These are phyloP conservation scores for Heliconius eleuchia DNA, from an alignment of 1,140 invertebrate species.

Conservation along the genomic window DNA sequence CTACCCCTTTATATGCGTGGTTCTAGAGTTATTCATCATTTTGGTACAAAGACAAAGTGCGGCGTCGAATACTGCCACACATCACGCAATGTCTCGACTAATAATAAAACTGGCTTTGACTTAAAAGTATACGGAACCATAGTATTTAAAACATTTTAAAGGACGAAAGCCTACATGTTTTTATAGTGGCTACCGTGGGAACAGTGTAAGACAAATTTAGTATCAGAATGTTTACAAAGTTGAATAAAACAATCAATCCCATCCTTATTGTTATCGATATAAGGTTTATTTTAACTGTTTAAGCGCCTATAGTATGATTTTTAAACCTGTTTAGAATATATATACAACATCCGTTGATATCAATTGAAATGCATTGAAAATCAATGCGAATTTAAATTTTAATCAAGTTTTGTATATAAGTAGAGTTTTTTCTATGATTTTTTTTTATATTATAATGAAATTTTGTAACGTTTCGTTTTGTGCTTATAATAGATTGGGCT, in stretches of 20 bases:
- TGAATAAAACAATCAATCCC: neutral
- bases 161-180: constrained; percentile 8
- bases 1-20: too few species aligned
- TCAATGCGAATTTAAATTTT: constrained; percentile 21
- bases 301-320: neutral
- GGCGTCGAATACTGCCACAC: too few species aligned
- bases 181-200: constrained; percentile 25
- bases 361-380: constrained; percentile 13
- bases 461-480: neutral
- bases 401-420: constrained; percentile 9
- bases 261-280: neutral
- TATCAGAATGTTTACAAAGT: constrained; percentile 18
- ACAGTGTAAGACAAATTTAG: constrained; percentile 16
- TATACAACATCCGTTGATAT: constrained; percentile 28
- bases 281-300: constrained; percentile 1
- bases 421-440: neutral
- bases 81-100: too few species aligned
- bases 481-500: too few species aligned
- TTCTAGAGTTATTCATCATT: too few species aligned
- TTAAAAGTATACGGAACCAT: neutral
- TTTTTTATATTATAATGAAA: neutral
- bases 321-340: constrained; percentile 35
- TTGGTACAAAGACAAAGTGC: too few species aligned
- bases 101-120: too few species aligned
- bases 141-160: neutral